Base-by-base conservation (phyloP, 2,888 invertebrate genomes). In the Microctonus brassicae region DNA sequence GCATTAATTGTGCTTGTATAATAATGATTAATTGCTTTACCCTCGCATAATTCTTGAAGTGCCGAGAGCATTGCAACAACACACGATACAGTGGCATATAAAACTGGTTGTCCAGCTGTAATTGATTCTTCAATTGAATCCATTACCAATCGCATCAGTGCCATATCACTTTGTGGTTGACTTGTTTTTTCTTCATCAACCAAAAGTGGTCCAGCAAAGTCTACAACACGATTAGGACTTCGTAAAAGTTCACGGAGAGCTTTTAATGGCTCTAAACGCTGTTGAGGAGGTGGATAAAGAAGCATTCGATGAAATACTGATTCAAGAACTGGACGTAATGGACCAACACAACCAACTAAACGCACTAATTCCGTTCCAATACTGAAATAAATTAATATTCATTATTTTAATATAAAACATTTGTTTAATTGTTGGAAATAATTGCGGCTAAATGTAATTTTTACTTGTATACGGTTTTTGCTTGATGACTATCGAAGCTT, bases 71-170 rank as follows among this genome's bases (percentile, higher is more conserved):
- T 90, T 0, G 95, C 93, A 5, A 95, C 94, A 65, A 95, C 93
- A 80, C 95, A 95, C 79, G 95, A 94, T 0, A 95, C 94, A 76
- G 95, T 94, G 0, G 94, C 93, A 62, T 93, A 90, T n/a, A 95
- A 89, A 5, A 94, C 92, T 73, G 92, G 91, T 17, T 94, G 92
- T 76, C 94, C 93, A 75, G 94, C 94, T 77, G 93, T 92, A n/a
- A 96, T 94, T 73, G 96, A 95, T 88, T 97, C 97, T 88, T 97
- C 96, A 85, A 97, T 94, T 0, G 96, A 95, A 83, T 97, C 97
- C 91, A 97, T 95, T 79, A 96, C 93, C 94, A 95, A 88, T 88
- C 95, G 90, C 83, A 94, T 92, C 33, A 95, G 91, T 0, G 95
- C 94, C 94, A 95, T 94, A 81, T 95, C 95, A 83, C 92, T 90